A percentile compares a stretch with the other conserved stretches of the same genome.
These are phyloP conservation scores for Drosophila pachea DNA, from an alignment of 1,140 invertebrate species.

Conservation along the genomic window DNA sequence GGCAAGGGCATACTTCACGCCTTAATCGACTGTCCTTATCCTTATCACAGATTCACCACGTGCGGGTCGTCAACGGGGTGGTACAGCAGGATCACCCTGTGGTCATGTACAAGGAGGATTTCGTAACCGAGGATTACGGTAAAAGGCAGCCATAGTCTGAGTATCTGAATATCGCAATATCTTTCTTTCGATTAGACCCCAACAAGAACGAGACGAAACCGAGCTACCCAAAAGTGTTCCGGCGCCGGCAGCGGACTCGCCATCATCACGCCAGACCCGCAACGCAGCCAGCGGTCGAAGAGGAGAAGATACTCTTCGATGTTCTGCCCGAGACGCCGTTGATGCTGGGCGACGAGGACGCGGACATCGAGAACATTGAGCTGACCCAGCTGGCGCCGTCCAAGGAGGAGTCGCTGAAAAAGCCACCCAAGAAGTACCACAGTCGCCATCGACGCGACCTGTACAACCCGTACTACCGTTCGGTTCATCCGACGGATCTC, in stretches of 20 bases:
- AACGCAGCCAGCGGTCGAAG: neutral
- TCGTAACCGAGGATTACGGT: conserved; percentile 75
- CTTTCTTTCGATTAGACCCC: conserved; percentile 33
- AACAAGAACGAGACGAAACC: conserved; percentile 43
- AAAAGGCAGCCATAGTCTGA: neutral
- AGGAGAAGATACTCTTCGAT: conserved; percentile 64
- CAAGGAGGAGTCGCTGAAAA: conserved; percentile 42
- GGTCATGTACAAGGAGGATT: conserved; percentile 76
- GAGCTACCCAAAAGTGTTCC: conserved; percentile 20
- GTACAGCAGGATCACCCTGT: conserved; percentile 68
- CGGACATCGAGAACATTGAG: conserved; percentile 21
- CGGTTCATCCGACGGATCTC: neutral
- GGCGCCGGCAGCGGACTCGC: conserved; percentile 21
- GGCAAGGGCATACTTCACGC: neutral
- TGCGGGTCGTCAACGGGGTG: conserved; percentile 57
- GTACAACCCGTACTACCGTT: conserved; percentile 5
- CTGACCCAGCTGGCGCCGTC: conserved; percentile 42
- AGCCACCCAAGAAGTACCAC: conserved; percentile 66
- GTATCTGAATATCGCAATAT: neutral
- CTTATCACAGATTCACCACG: conserved; percentile 57
- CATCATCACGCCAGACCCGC: conserved; percentile 33
- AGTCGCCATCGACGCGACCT: conserved; percentile 53
- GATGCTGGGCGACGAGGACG: conserved; percentile 38
- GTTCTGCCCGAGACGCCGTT: conserved; percentile 59
- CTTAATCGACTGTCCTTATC: neutral